Evolutionary conservation across 2,888 invertebrate genomes (phyloP).

Genomic region (Troglohyphantes excavatus): DNA sequence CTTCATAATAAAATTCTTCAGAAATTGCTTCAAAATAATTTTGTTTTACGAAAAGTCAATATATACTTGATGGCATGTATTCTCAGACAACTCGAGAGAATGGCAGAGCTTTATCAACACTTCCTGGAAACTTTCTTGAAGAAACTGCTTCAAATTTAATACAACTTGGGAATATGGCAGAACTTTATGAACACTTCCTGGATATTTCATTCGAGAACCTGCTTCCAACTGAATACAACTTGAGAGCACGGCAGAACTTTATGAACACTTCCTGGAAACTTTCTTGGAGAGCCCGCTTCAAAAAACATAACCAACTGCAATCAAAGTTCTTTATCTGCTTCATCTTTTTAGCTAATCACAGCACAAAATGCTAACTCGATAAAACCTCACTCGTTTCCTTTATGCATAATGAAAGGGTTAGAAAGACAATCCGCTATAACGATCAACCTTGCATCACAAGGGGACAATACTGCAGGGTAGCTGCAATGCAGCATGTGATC

Average conservation of each 20-base stretch:
- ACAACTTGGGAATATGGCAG: not conserved
- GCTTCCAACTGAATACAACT: not conserved
- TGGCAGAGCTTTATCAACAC: not conserved
- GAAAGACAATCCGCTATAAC: constrained; percentile 25
- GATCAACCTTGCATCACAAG: constrained; percentile 7
- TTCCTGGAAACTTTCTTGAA: not conserved
- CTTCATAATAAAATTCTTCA: no score
- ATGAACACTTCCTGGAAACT: not conserved
- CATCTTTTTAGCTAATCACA: not conserved
- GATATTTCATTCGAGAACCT: not conserved
- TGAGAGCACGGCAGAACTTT: not conserved
- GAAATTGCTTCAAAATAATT: no score
- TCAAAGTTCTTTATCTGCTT: no score
- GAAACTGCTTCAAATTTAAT: not conserved
- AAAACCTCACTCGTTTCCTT: not conserved
- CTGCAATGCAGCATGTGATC: not conserved
- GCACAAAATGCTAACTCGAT: not conserved
- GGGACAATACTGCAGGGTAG: constrained; percentile 15
- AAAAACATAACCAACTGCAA: not conserved
- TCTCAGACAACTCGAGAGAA: not conserved
- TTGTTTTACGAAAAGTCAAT: no score
- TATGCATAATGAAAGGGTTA: not conserved
- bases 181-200: not conserved
- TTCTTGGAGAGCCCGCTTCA: not conserved
- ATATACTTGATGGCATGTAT: no score